These are phyloP conservation scores for Torymus tubicola DNA, from an alignment of 2,888 invertebrate genomes.

Conservation along the genomic window DNA sequence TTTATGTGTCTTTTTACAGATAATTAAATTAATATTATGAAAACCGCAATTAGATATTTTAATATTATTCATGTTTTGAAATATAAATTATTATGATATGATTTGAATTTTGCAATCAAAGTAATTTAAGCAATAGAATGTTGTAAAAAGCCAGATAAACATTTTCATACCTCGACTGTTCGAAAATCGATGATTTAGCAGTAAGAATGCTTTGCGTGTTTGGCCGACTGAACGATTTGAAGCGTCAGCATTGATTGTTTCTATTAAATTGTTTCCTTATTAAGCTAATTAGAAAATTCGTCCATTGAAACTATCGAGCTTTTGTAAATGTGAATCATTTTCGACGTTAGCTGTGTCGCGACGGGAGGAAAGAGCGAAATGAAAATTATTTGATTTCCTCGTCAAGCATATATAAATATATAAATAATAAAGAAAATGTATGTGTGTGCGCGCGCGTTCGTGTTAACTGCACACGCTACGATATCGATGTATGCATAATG, in stretches of 20 bases:
- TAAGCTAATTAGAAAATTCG: slow-evolving; percentile 65
- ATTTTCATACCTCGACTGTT: slow-evolving; percentile 41
- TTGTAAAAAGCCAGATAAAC: slow-evolving; percentile 2
- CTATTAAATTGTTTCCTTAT: slow-evolving; percentile 44
- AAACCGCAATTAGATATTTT: background rate
- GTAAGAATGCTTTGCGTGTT: slow-evolving; percentile 47
- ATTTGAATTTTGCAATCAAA: background rate
- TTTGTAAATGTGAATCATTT: slow-evolving; percentile 65
- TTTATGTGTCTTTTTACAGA: background rate
- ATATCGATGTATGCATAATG: slow-evolving; percentile 30
- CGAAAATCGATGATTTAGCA: slow-evolving; percentile 16
- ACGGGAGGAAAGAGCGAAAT: slow-evolving; percentile 18
- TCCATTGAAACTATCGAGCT: slow-evolving; percentile 74
- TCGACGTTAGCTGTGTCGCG: slow-evolving; percentile 39
- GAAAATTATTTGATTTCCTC: slow-evolving; percentile 27
- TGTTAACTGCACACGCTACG: slow-evolving; percentile 44
- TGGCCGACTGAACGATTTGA: slow-evolving; percentile 35
- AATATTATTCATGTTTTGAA: background rate
- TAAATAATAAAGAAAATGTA: slow-evolving; percentile 10
- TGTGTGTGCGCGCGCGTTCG: slow-evolving; percentile 46
- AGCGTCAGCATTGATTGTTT: slow-evolving; percentile 42
- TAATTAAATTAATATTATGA: background rate
- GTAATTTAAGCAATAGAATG: no score
- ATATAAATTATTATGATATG: background rate
- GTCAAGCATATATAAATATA: slow-evolving; percentile 37